Evolutionary conservation across 2,113 vertebrate species (phyloP), one percentile per base, ranked within the genome.

Genomic region (Rhynchomys soricoides): DNA sequence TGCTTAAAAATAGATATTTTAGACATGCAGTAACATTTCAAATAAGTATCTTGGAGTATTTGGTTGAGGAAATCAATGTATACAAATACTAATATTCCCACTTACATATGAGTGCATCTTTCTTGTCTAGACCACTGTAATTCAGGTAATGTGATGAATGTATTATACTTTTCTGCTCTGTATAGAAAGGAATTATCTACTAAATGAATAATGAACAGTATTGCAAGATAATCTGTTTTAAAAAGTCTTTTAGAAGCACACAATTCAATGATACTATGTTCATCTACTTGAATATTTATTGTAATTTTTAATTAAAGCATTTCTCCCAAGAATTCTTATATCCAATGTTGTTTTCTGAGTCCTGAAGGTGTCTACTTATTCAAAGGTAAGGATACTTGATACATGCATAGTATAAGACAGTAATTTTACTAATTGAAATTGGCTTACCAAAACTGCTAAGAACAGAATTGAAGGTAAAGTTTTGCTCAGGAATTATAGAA

Each of bases 261-360:
- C 24, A 34, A 64, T 93, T 94, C 92, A 78, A 94, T 91, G 73
- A 89, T 93, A 40, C 75, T 66, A 81, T 31, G 52, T 95, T 57
- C n/a, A 86, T 77, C 66, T 95, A 89, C 50, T 73, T 97, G 19
- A 90, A n/a, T 22, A 92, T 75, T 91, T 88, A 83, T 95, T 94
- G 59, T 68, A 88, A 22, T 94, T 95, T 66, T 89, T 94, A 95
- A 95, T 82, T 96, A 96, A 94, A 55, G 37, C 22, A 66, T 74
- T 74, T 92, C 34, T 71, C 40, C 13, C 34, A 94, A 95, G 64
- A 68, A 4, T 16, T 94, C 29, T 90, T 85, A 3, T 92, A 96
- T 75, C 22, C 57, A 77, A 17, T 21, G 9, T 52, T 85, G 15
- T 93, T 73, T 86, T 79, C 57, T 2, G 34, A 16, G 74, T 22